Percentiles rank a stretch among this genome's conserved stretches.
Conservation (phyloP, 2,797 vertebrate genomes). For the Zalophus californianus region DNA sequence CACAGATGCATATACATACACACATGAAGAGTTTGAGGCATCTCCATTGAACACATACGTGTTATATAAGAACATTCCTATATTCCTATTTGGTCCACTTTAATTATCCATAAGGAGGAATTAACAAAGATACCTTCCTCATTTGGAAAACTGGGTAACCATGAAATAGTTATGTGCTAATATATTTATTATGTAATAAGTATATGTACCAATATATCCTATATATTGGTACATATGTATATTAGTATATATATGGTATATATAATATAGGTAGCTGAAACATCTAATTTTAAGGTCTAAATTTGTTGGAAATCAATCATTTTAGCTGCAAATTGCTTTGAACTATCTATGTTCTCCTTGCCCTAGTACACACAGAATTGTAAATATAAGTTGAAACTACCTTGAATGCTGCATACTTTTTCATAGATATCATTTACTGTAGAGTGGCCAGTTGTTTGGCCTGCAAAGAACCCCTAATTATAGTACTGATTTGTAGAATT, state of each 20-base stretch:
- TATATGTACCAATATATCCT: neutral
- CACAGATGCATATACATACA: neutral
- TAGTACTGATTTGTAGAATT: neutral
- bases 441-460: neutral
- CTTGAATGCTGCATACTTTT: neutral
- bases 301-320: neutral
- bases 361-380: neutral
- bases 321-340: neutral
- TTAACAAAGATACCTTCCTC: neutral
- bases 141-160: neutral
- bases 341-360: neutral
- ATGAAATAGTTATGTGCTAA: too few species aligned
- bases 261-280: neutral
- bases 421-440: neutral
- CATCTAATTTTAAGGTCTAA: neutral
- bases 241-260: neutral
- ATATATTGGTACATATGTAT: neutral
- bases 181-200: neutral
- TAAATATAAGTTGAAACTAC: slow-evolving; percentile 1
- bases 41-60: neutral
- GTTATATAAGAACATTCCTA: neutral
- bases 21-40: neutral
- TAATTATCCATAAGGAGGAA: neutral
- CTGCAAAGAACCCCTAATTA: neutral
- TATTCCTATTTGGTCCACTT: neutral